Base-by-base conservation (phyloP, 2,113 vertebrate species). In the Cyphomyrus plagiostoma region DNA sequence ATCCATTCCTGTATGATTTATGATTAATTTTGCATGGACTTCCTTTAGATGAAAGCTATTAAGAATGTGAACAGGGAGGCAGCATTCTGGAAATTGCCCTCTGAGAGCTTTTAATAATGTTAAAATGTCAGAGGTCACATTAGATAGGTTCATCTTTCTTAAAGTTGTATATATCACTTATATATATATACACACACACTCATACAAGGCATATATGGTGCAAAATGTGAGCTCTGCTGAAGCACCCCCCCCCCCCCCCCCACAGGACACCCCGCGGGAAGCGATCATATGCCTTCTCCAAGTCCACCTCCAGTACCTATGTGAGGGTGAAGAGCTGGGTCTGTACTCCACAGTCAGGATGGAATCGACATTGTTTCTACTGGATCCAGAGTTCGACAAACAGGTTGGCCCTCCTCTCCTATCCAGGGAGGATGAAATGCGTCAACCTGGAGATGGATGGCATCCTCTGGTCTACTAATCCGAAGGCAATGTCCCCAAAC, bases 51-150 rank as follows among this genome's bases (percentile, higher is more conserved):
- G 90, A 90, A 90, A 90, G 90, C 89, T 91, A 92, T 92, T 93
- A 92, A 39, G 90, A 90, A 80, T 89, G 89, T 83, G 58, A 89
- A 48, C 88, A 49, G 89, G 50, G 45, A 88, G 86, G 85, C 21
- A 45, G 88, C 83, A 62, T 87, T 86, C 88, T 42, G 90, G 91
- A 92, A 92, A 92, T 84, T 89, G 89, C 88, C 91, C 89, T 90
- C 87, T 87, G 89, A 89, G 86, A 77, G 85, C 91, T 92, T 94
- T 93, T 93, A 92, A 91, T 91, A 92, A 92, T 89, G 91, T 88
- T 86, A 82, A 87, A 90, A 84, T 90, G 92, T 92, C 91, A 92
- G 87, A 93, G 87, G 90, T 91, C 90, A 91, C 85, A 90, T 89
- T 56, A 89, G 90, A 93, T 92, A 90, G 85, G 89, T 91, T 90